Evolutionary conservation across 2,797 vertebrate species (phyloP), one percentile per base, ranked within the genome.

Genomic region (Argyrosomus regius): DNA sequence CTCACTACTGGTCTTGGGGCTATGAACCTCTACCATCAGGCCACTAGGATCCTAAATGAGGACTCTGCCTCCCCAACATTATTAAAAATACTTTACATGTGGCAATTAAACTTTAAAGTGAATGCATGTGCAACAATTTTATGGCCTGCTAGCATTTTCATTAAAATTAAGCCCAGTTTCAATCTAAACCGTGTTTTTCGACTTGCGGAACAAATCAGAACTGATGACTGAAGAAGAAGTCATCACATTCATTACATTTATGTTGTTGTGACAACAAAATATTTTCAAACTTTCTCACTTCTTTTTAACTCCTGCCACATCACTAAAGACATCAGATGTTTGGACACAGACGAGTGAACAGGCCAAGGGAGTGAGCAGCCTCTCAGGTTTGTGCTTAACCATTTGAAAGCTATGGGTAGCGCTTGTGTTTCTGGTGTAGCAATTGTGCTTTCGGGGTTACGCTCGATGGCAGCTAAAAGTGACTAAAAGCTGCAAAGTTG

Each of bases 321-420:
- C n/a, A 72, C n/a, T 12, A 26, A 74, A 72, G 78, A 78, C 3
- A 35, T 64, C 71, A 80, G 52, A 86, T 52, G 52, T 68, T 18
- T 67, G 39, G 73, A 88, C 78, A 84, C 63, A 91, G 70, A 89
- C 57, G 56, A 45, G 84, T 80, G 87, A 89, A 83, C 81, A 90
- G 90, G 91, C 88, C 87, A 66, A 77, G 76, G 82, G 85, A 92
- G 87, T 65, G 89, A 89, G 84, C 86, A 85, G 77, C 75, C 62
- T 83, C 67, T 85, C 20, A 4, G 43, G 61, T 28, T 56, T 49
- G 84, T 86, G 83, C 64, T 80, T 57, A 75, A 72, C 18, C 39
- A 58, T 54, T 74, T 39, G 61, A 70, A 60, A 65, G 45, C 74
- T 83, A 5, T 43, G 54, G 58, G 20, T 26, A 46, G 65, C 60